Base-by-base conservation (phyloP, 2,797 vertebrate genomes). In the Chanos chanos region DNA sequence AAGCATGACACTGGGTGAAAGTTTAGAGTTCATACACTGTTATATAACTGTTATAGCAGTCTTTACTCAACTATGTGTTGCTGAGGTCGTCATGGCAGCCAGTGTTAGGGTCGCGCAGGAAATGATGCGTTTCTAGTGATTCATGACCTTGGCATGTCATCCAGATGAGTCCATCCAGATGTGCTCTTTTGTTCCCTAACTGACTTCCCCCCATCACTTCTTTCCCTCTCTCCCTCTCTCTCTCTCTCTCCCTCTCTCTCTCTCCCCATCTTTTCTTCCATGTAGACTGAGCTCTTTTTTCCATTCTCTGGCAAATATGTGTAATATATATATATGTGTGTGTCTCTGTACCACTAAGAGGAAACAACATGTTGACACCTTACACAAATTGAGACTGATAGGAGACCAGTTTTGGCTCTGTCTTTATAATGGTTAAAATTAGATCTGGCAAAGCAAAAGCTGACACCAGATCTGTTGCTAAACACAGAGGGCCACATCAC, bases 141-240 rank as follows among this genome's bases (percentile, higher is more conserved):
- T 86, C 79, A 86, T 73, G 77, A 83, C 76, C 79, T 81, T 70
- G 77, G 81, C 37, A 77, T 80, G 79, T 69, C 57, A 60, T 21
- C 15, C 78, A 86, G 77, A 88, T 73, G 83, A 76, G 61, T 53
- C n/a, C 66, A 63, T 72, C 76, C 85, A 88, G 84, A 86, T 89
- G 87, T 86, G 71, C 31, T 64, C 31, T 53, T 55, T 56, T 58
- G 44, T 22, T 25, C 45, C 16, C n/a, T n/a, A n/a, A n/a, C 25
- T 21, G 62, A 44, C 28, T 47, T 40, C 9, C 37, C 31, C 51
- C 28, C 19, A 37, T 13, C 45, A 10, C 9, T 31, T 7, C 27
- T 28, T 7, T 7, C 4, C 3, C 7, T 12, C 25, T 8, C 40
- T 55, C 1, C 30, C 7, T 12, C 34, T 33, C 21, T 10, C 19